Evolutionary conservation across 2,888 invertebrate species (phyloP).

Genomic region (Acronicta aceris): DNA sequence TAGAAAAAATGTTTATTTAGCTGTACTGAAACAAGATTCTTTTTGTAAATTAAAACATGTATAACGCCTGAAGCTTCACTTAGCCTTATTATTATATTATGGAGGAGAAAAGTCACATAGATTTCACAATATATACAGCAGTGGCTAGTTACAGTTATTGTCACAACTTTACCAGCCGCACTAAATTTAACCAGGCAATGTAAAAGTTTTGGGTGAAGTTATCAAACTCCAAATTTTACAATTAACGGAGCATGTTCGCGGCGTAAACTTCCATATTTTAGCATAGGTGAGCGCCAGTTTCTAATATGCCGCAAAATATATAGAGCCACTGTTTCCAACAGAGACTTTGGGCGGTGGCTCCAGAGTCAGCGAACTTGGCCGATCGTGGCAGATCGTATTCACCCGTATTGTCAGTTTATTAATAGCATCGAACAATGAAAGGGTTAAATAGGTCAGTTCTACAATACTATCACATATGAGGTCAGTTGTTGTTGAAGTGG

Average conservation of each 20-base stretch:
- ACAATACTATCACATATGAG: slow-evolving; percentile 7
- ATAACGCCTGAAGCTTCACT: slow-evolving; percentile 1
- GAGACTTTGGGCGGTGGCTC: slow-evolving; percentile 66
- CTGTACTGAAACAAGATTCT: slow-evolving; percentile 21
- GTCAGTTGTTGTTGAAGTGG: not conserved
- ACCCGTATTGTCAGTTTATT: slow-evolving; percentile 31
- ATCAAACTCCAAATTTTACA: slow-evolving; percentile 80
- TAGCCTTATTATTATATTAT: slow-evolving; percentile 12
- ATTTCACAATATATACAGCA: slow-evolving; percentile 45
- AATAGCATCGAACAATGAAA: slow-evolving; percentile 26
- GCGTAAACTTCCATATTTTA: slow-evolving; percentile 76
- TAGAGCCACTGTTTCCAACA: slow-evolving; percentile 70
- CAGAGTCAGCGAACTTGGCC: slow-evolving; percentile 52
- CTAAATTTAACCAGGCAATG: slow-evolving; percentile 57
- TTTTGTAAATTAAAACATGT: slow-evolving; percentile 15
- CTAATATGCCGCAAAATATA: slow-evolving; percentile 78
- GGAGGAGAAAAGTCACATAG: slow-evolving; percentile 51
- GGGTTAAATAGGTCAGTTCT: slow-evolving; percentile 19
- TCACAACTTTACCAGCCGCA: slow-evolving; percentile 66
- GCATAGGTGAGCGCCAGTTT: slow-evolving; percentile 76
- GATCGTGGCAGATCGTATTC: slow-evolving; percentile 44
- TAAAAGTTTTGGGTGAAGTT: slow-evolving; percentile 68
- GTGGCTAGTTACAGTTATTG: slow-evolving; percentile 68
- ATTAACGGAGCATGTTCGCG: slow-evolving; percentile 75
- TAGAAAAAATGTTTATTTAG: not conserved